Evolutionary conservation across 64 coral and sea anemone genomes (phyloP).

Genomic region (Stichodactyla mertensii): DNA sequence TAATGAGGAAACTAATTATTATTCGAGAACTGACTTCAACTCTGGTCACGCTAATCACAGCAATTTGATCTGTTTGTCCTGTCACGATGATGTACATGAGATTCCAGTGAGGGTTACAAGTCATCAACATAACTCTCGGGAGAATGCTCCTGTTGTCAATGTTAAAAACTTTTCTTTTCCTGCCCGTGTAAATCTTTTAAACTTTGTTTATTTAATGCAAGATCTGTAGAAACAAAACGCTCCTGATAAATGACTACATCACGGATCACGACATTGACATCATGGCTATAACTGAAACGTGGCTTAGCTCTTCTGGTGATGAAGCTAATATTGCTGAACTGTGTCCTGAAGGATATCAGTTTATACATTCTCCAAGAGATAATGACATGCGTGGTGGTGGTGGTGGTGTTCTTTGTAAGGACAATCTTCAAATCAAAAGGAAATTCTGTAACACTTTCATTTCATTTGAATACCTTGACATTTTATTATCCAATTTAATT

Average conservation of each 20-base stretch:
- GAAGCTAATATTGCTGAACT: background rate
- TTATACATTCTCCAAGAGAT: background rate
- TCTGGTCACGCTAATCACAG: background rate
- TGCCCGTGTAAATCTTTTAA: background rate
- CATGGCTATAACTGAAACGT: background rate
- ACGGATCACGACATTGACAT: background rate
- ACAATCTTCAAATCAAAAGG: background rate
- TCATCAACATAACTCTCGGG: too few species aligned
- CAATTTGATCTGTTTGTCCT: too few species aligned
- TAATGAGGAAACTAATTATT: background rate
- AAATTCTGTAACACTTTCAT: background rate
- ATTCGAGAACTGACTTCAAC: background rate
- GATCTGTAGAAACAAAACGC: conserved; percentile 15
- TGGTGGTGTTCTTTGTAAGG: background rate
- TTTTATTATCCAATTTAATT: background rate
- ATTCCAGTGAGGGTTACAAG: too few species aligned
- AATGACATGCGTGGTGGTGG: background rate
- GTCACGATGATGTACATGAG: too few species aligned
- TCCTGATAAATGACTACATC: background rate
- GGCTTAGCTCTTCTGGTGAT: background rate
- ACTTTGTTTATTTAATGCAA: background rate
- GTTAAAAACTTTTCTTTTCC: too few species aligned
- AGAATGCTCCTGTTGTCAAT: too few species aligned
- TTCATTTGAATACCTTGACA: background rate
- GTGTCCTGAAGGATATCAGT: background rate